Base-by-base conservation (phyloP, 2,113 vertebrate genomes). In the Acinonyx jubatus region DNA sequence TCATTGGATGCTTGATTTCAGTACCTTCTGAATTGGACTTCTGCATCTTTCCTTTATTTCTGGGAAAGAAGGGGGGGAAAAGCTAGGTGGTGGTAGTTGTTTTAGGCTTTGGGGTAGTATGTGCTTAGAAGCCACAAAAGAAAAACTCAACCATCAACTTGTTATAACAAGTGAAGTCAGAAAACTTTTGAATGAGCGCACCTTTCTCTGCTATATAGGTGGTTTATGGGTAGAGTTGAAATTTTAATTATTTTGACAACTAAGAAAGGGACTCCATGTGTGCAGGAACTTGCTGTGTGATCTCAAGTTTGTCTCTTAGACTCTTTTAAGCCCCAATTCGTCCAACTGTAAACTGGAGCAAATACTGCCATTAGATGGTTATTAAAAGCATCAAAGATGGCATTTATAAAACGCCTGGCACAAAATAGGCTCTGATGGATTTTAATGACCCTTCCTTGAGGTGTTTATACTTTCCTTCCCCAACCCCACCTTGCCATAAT, bases 21-120 rank as follows among this genome's bases (percentile, higher is more conserved):
- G 57, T 73, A 71, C 48, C 83, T 97, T 95, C 80, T 97, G 68
- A 97, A 94, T 41, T 95, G 23, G 74, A 14, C 55, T 97, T 96
- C 66, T 92, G n/a, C 92, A 41, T 41, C 69, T 94, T 96, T 92
- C 50, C 82, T 95, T 95, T 97, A 93, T 97, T 98, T 96, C 87
- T 65, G 23, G 52, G 71, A 89, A 89, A 95, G 73, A 55, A 52
- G 74, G 2, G 14, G 27, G 25, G 38, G 5, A 1, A 41, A 96
- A 36, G 13, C 16, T 65, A 86, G 48, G 36, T 78, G 23, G 7
- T 66, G 38, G 91, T 65, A 33, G 31, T 73, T 83, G 84, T 88
- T 81, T 93, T 76, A 86, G 57, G 52, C 68, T 52, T 94, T 82
- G 52, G 73, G 63, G 41, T 66, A 82, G 89, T 29, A 11, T 83